Evolutionary conservation across 1,140 invertebrate species (phyloP).

Genomic region (Polypedilum vanderplanki): DNA sequence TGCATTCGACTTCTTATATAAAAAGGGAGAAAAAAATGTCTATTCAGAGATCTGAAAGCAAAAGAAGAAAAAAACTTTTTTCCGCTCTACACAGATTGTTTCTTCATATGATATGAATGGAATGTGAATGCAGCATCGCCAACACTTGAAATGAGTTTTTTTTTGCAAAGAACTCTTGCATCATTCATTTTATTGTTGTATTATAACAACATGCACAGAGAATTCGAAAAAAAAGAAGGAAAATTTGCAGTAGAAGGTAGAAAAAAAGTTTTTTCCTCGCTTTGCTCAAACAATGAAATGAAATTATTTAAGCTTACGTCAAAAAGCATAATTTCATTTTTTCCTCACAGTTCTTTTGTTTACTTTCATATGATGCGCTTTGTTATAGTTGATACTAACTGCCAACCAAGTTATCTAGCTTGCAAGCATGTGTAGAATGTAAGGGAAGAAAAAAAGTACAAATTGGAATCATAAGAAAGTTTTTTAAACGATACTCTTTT

Average conservation of each 20-base stretch:
- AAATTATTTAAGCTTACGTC: constrained; percentile 14
- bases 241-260: background rate
- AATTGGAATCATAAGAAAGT: constrained; percentile 14
- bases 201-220: background rate
- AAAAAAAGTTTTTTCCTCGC: background rate
- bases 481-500: background rate
- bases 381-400: background rate
- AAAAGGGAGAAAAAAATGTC: background rate
- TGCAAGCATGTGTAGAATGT: background rate
- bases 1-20: constrained; percentile 5
- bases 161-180: background rate
- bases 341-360: background rate
- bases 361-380: background rate
- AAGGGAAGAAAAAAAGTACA: background rate
- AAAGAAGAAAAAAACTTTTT: no score
- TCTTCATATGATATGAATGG: no score
- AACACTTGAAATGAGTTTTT: background rate
- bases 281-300: background rate
- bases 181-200: constrained; percentile 13
- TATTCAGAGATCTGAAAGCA: background rate
- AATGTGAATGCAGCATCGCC: no score
- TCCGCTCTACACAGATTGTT: background rate
- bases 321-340: constrained; percentile 14
- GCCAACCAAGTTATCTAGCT: background rate
- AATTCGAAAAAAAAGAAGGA: no score